A percentile compares a stretch with the other conserved stretches of the same genome.
Evolutionary conservation across 2,113 vertebrate species (phyloP).

Genomic region (Menidia beryllina): DNA sequence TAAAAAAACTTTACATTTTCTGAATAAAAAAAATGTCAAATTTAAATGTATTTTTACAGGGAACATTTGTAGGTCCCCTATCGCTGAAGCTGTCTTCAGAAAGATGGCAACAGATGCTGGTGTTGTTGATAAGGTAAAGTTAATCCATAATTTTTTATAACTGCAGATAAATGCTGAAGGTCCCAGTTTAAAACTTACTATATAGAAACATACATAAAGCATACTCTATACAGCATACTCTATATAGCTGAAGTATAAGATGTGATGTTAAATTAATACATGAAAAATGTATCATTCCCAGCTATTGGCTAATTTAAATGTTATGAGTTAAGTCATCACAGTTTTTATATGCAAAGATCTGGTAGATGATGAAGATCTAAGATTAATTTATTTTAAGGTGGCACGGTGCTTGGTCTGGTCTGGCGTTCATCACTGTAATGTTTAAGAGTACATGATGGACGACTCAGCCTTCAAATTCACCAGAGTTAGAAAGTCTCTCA

Average conservation of each 20-base stretch:
- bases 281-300: background rate
- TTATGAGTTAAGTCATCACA: too few relatives aligned
- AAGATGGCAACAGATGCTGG: slow-evolving; percentile 90
- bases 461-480: background rate
- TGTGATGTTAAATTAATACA: background rate
- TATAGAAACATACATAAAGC: too few relatives aligned
- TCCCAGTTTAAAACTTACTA: background rate
- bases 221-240: background rate
- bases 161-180: background rate
- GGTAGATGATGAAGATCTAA: background rate
- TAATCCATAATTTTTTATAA: background rate
- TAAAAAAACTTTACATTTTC: too few relatives aligned
- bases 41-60: slow-evolving; percentile 84
- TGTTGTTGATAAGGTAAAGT: slow-evolving; percentile 85
- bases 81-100: slow-evolving; percentile 95
- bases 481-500: background rate
- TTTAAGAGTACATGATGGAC: background rate
- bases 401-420: too few relatives aligned
- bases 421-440: too few relatives aligned
- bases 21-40: too few relatives aligned
- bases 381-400: too few relatives aligned
- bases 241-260: background rate
- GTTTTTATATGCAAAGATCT: too few relatives aligned
- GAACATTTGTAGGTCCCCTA: slow-evolving; percentile 97
- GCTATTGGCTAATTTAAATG: too few relatives aligned